These are phyloP conservation scores for Drosophila busckii DNA, from an alignment of 1,140 invertebrate species.

Conservation along the genomic window DNA sequence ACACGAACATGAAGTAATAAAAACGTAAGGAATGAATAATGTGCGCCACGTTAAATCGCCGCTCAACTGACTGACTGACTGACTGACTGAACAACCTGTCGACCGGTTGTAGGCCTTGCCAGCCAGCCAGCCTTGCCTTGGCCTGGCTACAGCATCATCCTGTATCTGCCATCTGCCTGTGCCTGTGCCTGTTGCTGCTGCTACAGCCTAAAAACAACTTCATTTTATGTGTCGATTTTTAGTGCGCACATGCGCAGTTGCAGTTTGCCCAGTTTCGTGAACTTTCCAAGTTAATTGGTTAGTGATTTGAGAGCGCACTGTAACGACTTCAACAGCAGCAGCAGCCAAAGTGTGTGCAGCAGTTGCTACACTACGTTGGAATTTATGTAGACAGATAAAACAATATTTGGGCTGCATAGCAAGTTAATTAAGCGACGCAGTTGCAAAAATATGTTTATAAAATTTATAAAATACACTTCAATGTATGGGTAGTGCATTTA, in stretches of 20 bases:
- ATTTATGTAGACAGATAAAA: slow-evolving; percentile 8
- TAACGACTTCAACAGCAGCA: slow-evolving; percentile 44
- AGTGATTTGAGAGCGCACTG: slow-evolving; percentile 50
- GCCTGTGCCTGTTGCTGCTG: neutral
- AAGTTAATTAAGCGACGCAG: too few species aligned
- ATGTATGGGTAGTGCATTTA: slow-evolving; percentile 29
- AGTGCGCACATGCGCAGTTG: slow-evolving; percentile 68
- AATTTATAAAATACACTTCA: slow-evolving; percentile 38
- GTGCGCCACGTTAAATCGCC: slow-evolving; percentile 72
- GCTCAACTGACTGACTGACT: slow-evolving; percentile 12
- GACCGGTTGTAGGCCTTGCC: slow-evolving; percentile 5
- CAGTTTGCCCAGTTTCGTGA: slow-evolving; percentile 57
- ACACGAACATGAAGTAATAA: slow-evolving; percentile 78
- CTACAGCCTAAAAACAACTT: slow-evolving; percentile 53
- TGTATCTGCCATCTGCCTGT: slow-evolving; percentile 38
- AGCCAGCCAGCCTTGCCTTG: slow-evolving; percentile 11
- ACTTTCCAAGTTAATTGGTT: slow-evolving; percentile 72
- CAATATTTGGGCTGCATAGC: too few species aligned
- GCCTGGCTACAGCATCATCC: slow-evolving; percentile 23
- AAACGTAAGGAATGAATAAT: slow-evolving; percentile 76
- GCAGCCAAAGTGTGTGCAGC: slow-evolving; percentile 1
- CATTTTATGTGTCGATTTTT: slow-evolving; percentile 75
- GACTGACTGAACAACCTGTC: slow-evolving; percentile 32
- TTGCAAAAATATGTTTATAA: neutral
- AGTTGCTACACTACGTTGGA: slow-evolving; percentile 8